phyloP scores from a whole-genome alignment of 2,797 vertebrate genomes.

The Pteropus rufus region DNA sequence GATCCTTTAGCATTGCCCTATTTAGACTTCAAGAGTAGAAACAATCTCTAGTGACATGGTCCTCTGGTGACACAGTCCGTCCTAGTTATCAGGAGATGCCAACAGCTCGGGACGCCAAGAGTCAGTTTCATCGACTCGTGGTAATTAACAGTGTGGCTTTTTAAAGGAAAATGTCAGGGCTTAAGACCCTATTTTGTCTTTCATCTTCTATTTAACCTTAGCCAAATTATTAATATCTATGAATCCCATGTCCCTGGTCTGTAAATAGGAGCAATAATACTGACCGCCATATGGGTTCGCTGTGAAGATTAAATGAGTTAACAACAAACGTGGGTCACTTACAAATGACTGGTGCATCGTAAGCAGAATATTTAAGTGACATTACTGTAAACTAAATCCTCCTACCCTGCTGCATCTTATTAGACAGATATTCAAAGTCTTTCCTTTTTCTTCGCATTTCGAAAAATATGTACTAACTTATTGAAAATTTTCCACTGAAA shows the following conservation, averaged over 20 bases:
- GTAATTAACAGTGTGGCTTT: not conserved
- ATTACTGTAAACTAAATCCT: not conserved
- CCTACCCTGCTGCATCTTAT: not conserved
- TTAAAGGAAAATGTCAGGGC: too few relatives aligned
- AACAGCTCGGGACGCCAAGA: not conserved
- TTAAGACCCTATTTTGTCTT: not conserved
- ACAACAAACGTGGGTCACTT: not conserved
- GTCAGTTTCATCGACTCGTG: not conserved
- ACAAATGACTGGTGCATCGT: not conserved
- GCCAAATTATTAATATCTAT: not conserved
- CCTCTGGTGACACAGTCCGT: fast-evolving
- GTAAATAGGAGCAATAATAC: not conserved
- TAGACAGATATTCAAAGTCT: not conserved
- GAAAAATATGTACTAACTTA: not conserved
- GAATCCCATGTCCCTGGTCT: not conserved
- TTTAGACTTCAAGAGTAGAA: not conserved
- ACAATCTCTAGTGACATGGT: not conserved
- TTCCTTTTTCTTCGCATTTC: not conserved
- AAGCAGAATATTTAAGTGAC: not conserved
- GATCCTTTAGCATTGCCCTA: not conserved
- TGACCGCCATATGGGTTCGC: not conserved
- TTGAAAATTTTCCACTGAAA: not conserved
- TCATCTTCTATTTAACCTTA: not conserved
- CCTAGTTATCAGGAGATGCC: not conserved
- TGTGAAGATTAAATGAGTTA: not conserved